Evolutionary conservation across 2,113 vertebrate genomes (phyloP).

Genomic region (Hystrix cristata): DNA sequence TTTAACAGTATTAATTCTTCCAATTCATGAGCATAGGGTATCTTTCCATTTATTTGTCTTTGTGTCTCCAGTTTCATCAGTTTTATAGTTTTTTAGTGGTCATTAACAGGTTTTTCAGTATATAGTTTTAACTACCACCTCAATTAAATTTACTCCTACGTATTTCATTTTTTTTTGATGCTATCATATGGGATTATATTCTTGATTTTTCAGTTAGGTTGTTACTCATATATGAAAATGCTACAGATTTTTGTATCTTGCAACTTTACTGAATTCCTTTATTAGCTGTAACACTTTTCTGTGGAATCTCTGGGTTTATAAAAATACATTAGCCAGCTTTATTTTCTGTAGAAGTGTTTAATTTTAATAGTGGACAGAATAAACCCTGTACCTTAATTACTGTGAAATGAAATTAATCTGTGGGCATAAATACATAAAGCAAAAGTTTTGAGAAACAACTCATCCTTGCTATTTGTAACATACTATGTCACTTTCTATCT

Average conservation of each 20-base stretch:
- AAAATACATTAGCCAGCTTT: neutral
- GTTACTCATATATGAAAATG: neutral
- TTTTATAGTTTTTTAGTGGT: neutral
- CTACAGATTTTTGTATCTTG: neutral
- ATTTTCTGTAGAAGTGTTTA: conserved; percentile 17
- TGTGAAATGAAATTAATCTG: neutral
- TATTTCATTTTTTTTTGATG: neutral
- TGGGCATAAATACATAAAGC: neutral
- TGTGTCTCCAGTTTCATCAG: neutral
- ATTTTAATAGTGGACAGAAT: conserved; percentile 18
- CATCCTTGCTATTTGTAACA: neutral
- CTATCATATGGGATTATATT: neutral
- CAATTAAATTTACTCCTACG: neutral
- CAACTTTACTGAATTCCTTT: neutral
- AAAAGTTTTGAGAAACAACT: conserved; percentile 52
- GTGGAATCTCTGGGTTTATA: neutral
- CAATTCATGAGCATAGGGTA: neutral
- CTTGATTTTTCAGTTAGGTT: neutral
- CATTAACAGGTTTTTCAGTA: neutral
- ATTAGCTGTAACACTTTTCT: neutral
- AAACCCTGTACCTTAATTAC: conserved; percentile 3
- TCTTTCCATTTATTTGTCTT: neutral
- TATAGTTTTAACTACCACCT: neutral
- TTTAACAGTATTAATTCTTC: neutral
- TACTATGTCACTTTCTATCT: neutral